These are phyloP conservation scores for Fragum fragum DNA, from an alignment of 2,888 invertebrate genomes.

Conservation along the genomic window DNA sequence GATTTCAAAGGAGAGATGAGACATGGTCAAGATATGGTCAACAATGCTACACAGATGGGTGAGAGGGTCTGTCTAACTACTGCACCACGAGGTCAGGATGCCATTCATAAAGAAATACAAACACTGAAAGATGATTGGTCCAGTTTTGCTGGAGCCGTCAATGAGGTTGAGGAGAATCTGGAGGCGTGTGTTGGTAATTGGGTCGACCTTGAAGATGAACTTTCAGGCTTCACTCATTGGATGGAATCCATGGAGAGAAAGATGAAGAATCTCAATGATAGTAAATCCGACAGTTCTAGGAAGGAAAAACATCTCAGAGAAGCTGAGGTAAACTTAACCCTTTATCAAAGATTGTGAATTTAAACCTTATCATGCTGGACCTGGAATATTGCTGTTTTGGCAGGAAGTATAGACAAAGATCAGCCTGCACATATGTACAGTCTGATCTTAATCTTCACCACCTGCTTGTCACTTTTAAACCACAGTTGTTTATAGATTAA, in stretches of 20 bases:
- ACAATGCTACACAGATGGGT: slow-evolving; percentile 90
- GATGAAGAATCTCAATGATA: slow-evolving; percentile 75
- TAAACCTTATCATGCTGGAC: too few relatives aligned
- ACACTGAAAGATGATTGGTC: slow-evolving; percentile 83
- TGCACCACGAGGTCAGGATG: slow-evolving; percentile 81
- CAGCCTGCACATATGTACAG: too few relatives aligned
- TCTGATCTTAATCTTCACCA: too few relatives aligned
- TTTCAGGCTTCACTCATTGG: slow-evolving; percentile 94
- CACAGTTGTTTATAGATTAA: too few relatives aligned
- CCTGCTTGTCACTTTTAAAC: too few relatives aligned
- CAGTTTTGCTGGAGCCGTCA: slow-evolving; percentile 86
- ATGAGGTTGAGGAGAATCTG: slow-evolving; percentile 92
- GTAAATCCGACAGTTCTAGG: slow-evolving; percentile 73
- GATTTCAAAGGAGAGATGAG: slow-evolving; percentile 88
- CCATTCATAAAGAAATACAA: slow-evolving; percentile 82
- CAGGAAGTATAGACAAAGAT: too few relatives aligned
- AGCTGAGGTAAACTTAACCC: slow-evolving; percentile 76
- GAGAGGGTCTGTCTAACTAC: slow-evolving; percentile 89
- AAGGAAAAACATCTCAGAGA: slow-evolving; percentile 77
- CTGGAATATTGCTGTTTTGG: too few relatives aligned
- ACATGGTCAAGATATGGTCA: slow-evolving; percentile 88
- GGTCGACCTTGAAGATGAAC: slow-evolving; percentile 95
- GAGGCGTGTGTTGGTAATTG: slow-evolving; percentile 97
- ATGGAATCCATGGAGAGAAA: slow-evolving; percentile 86
- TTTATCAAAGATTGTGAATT: too few relatives aligned